These are phyloP conservation scores for Xenopus laevis DNA, from an alignment of 2,113 vertebrate species.

Conservation along the genomic window DNA sequence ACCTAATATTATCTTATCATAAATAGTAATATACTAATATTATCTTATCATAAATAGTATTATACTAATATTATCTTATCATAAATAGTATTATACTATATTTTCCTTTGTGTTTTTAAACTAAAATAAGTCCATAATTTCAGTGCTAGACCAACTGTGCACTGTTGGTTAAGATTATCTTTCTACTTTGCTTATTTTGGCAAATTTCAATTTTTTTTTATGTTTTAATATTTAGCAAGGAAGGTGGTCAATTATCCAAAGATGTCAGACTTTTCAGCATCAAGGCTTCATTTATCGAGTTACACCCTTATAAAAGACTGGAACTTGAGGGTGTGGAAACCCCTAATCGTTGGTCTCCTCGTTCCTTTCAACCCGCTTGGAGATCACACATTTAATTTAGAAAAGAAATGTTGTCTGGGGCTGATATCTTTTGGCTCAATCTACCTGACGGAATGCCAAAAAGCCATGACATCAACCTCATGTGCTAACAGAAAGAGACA, in stretches of 20 bases:
- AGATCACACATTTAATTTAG: slow-evolving; percentile 29
- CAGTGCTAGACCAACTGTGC: too few species aligned
- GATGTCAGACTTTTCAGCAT: slow-evolving; percentile 24
- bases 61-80: too few species aligned
- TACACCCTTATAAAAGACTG: slow-evolving; percentile 29
- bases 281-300: slow-evolving; percentile 9
- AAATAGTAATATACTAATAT: too few species aligned
- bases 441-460: slow-evolving; percentile 2
- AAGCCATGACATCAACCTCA: slow-evolving; percentile 33
- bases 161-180: too few species aligned
- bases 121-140: too few species aligned
- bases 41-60: too few species aligned
- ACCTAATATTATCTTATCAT: too few species aligned
- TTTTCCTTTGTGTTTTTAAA: too few species aligned
- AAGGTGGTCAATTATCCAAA: slow-evolving; percentile 17
- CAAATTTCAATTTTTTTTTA: neutral
- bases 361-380: slow-evolving; percentile 15
- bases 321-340: slow-evolving; percentile 7
- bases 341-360: neutral
- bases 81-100: too few species aligned
- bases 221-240: neutral
- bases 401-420: slow-evolving; percentile 20
- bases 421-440: slow-evolving; percentile 32
- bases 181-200: neutral
- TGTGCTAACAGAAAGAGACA: slow-evolving; percentile 21